A percentile compares a stretch with the other conserved stretches of the same genome.
These are phyloP conservation scores for Sminthurinus aureus DNA, from an alignment of 2,888 invertebrate species.

Conservation along the genomic window DNA sequence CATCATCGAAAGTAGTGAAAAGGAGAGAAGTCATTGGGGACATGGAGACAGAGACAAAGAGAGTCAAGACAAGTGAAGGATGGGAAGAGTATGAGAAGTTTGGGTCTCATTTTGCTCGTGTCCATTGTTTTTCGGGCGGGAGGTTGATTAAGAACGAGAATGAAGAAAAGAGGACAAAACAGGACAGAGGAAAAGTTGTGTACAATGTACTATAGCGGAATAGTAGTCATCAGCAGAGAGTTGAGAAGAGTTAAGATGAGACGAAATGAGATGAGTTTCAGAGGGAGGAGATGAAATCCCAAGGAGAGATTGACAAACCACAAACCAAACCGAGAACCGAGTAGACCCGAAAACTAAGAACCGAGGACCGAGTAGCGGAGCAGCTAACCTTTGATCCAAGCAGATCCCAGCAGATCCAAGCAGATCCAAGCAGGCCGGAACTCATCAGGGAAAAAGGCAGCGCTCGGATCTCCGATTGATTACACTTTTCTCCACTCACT, in stretches of 20 bases:
- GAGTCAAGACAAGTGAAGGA: conserved; percentile 5
- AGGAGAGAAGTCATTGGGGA: conserved; percentile 18
- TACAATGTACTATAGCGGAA: too few relatives aligned
- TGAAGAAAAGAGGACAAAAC: too few relatives aligned
- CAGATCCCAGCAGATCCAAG: too few relatives aligned
- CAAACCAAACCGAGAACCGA: background rate
- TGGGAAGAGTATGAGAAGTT: conserved; percentile 21
- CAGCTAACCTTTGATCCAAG: conserved; percentile 41
- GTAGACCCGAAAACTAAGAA: too few relatives aligned
- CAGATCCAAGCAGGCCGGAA: conserved; percentile 35
- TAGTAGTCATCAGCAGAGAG: background rate
- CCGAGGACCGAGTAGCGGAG: background rate
- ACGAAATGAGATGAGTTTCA: background rate
- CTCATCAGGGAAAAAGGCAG: conserved; percentile 40
- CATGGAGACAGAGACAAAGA: conserved; percentile 1
- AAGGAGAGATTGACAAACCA: background rate
- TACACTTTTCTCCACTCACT: conserved; percentile 38
- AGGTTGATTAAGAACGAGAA: conserved; percentile 32
- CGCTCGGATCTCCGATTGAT: conserved; percentile 25
- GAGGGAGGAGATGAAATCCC: conserved; percentile 26
- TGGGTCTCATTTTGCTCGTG: conserved; percentile 37
- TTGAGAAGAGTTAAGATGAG: background rate
- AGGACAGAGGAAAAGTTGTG: too few relatives aligned
- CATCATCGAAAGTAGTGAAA: conserved; percentile 10
- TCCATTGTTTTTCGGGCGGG: conserved; percentile 41